A percentile compares a stretch with the other conserved stretches of the same genome.
phyloP scores from a whole-genome alignment of 1,140 invertebrate species.

The Drosophila ogumai region DNA sequence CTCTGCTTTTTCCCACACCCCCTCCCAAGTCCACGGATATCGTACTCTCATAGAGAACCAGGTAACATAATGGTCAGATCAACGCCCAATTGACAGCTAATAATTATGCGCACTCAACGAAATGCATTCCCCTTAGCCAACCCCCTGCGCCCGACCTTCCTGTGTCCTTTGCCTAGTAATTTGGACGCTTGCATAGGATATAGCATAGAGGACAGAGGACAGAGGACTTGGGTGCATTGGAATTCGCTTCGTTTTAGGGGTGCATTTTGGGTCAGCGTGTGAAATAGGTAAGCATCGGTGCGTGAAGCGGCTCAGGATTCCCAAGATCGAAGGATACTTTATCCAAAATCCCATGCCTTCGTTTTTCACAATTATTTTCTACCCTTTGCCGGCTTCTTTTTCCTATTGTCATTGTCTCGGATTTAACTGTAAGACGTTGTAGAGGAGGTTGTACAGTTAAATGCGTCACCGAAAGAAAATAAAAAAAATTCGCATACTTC shows the following conservation, averaged over 20 bases:
- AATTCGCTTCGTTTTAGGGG: slow-evolving; percentile 58
- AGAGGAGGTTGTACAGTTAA: slow-evolving; percentile 18
- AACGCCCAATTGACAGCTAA: slow-evolving; percentile 79
- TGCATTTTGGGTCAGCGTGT: slow-evolving; percentile 65
- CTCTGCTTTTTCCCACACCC: slow-evolving; percentile 27
- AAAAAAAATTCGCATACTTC: slow-evolving; percentile 37
- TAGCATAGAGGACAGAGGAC: slow-evolving; percentile 10
- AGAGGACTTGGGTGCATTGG: slow-evolving; percentile 68
- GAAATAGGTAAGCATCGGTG: slow-evolving; percentile 55
- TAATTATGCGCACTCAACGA: slow-evolving; percentile 61
- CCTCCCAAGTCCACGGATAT: not conserved
- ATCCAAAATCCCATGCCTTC: slow-evolving; percentile 46
- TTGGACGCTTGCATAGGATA: slow-evolving; percentile 58
- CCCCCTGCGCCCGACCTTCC: not conserved
- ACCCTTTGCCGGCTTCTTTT: slow-evolving; percentile 42
- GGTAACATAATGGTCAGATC: slow-evolving; percentile 58
- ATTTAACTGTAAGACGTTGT: slow-evolving; percentile 13
- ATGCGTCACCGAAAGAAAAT: slow-evolving; percentile 29
- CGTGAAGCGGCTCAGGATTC: slow-evolving; percentile 39
- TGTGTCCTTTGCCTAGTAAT: slow-evolving; percentile 12
- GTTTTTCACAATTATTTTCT: slow-evolving; percentile 39
- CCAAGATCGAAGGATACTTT: slow-evolving; percentile 29
- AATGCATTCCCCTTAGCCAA: slow-evolving; percentile 19
- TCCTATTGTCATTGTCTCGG: slow-evolving; percentile 27
- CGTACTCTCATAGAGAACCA: slow-evolving; percentile 40